A percentile compares a stretch with the other conserved stretches of the same genome.
These are phyloP conservation scores for Nyctibius bracteatus DNA, from an alignment of 2,113 vertebrate genomes.

Conservation along the genomic window DNA sequence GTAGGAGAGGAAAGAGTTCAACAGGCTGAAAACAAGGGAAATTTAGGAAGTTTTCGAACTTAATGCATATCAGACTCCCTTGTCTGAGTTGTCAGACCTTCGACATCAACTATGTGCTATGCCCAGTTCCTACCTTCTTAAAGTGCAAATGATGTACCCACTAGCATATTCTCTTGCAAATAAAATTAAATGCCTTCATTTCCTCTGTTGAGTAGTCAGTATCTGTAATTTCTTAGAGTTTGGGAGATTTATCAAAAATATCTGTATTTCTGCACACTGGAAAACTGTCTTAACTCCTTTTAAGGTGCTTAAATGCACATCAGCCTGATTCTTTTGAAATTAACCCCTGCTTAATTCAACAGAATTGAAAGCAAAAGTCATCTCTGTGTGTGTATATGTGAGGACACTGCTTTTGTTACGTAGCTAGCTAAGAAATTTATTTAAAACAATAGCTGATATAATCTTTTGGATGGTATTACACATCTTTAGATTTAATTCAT, in stretches of 20 bases:
- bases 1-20: background rate
- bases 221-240: background rate
- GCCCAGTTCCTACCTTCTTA: background rate
- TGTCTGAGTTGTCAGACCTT: background rate
- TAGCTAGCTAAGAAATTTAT: background rate
- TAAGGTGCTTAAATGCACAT: background rate
- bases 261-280: background rate
- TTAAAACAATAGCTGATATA: background rate
- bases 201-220: background rate
- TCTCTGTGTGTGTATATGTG: too few species aligned
- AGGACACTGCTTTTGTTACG: background rate
- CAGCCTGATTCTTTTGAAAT: background rate
- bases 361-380: background rate
- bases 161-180: background rate
- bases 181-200: background rate
- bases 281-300: background rate
- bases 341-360: background rate
- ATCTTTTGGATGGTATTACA: background rate
- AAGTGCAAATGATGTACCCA: background rate
- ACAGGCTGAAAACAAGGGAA: background rate
- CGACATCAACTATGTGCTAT: rapidly evolving
- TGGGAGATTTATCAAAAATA: background rate
- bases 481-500: background rate
- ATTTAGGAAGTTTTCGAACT: background rate
- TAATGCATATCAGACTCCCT: too few species aligned